Percentiles rank a stretch among this genome's conserved stretches.
Evolutionary conservation across 37 sponge, comb jelly and placozoan genomes (phyloP).

Genomic region (Spongilla lacustris): DNA sequence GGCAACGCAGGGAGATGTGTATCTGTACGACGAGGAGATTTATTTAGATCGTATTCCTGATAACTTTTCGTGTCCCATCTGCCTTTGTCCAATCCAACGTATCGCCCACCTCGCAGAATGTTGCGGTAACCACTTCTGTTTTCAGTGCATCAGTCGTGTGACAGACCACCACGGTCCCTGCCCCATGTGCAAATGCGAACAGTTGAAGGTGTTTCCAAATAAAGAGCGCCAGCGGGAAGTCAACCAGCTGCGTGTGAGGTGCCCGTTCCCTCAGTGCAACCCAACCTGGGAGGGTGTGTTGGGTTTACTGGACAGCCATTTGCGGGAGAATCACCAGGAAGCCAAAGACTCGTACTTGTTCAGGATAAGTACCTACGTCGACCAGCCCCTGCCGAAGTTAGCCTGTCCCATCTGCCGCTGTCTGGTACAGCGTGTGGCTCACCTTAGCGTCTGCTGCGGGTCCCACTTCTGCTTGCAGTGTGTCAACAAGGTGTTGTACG

Average conservation of each 20-base stretch:
- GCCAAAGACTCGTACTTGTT: no score
- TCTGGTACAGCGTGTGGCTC: no score
- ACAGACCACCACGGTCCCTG: not conserved
- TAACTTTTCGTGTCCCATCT: slow-evolving; percentile 33
- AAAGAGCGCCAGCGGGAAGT: slow-evolving; percentile 44
- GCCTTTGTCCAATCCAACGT: slow-evolving; percentile 32
- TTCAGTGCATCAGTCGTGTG: slow-evolving; percentile 5
- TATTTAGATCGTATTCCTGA: not conserved
- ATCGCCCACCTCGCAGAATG: slow-evolving; percentile 17
- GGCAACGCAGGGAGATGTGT: not conserved
- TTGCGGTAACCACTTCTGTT: slow-evolving; percentile 40
- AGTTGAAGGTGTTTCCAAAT: slow-evolving; percentile 26
- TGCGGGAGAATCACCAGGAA: no score
- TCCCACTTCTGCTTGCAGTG: no score
- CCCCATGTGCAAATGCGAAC: slow-evolving; percentile 27
- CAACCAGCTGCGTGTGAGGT: slow-evolving; percentile 7
- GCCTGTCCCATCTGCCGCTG: no score
- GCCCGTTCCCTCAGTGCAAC: not conserved
- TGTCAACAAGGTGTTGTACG: no score
- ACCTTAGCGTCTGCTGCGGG: no score
- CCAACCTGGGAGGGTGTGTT: no score
- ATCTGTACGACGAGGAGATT: slow-evolving; percentile 12
- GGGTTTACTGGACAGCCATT: no score
- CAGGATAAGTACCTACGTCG: no score
- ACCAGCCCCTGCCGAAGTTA: no score